Conservation (phyloP, 2,797 vertebrate genomes). For the Cynopterus sphinx region DNA sequence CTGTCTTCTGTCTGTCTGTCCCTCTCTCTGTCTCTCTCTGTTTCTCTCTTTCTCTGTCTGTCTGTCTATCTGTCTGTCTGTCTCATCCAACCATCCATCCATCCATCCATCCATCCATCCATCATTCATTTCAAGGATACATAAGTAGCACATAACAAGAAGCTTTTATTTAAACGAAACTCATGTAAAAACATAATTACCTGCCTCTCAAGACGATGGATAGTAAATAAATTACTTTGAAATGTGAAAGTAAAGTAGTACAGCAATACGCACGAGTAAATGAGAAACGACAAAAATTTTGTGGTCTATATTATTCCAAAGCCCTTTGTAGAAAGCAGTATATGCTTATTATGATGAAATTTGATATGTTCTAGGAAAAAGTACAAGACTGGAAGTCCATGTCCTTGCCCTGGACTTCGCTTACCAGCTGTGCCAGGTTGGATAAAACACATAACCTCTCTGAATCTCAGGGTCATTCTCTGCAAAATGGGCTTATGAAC, state of each 20-base stretch:
- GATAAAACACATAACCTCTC: background rate
- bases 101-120: too few relatives aligned
- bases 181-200: background rate
- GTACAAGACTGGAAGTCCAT: background rate
- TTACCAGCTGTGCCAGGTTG: background rate
- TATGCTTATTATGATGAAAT: background rate
- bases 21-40: too few relatives aligned
- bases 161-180: background rate
- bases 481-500: background rate
- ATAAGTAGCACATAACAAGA: background rate
- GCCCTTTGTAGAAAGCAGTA: background rate
- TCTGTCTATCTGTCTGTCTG: too few relatives aligned
- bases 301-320: background rate
- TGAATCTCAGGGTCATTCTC: background rate
- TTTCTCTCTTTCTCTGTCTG: background rate
- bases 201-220: background rate
- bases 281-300: background rate
- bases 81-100: too few relatives aligned
- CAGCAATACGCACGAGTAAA: background rate
- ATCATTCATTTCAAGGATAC: background rate
- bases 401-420: background rate
- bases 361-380: background rate
- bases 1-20: background rate
- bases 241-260: background rate
- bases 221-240: conserved; percentile 41